phyloP scores from a whole-genome alignment of 2,888 invertebrate genomes.

The Drosophila prolongata region DNA sequence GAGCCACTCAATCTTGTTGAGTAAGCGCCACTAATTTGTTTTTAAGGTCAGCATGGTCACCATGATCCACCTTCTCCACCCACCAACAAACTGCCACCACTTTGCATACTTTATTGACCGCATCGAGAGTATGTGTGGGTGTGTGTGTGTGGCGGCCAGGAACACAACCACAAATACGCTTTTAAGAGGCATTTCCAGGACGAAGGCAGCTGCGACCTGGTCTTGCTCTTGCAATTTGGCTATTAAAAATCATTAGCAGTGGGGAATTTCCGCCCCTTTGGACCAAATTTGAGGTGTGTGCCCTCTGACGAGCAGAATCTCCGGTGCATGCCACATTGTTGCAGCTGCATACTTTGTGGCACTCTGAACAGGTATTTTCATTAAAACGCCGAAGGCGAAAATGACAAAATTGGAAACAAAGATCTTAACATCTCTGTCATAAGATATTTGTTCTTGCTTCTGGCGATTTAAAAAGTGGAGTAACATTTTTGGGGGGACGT shows the following conservation, averaged over 20 bases:
- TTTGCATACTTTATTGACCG: slow-evolving; percentile 75
- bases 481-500: too few species aligned
- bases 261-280: slow-evolving; percentile 55
- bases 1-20: slow-evolving; percentile 74
- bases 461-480: neutral
- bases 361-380: slow-evolving; percentile 62
- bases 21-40: slow-evolving; percentile 78
- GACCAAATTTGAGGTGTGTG: slow-evolving; percentile 32
- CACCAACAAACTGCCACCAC: slow-evolving; percentile 12
- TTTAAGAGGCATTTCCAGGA: slow-evolving; percentile 55
- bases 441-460: neutral
- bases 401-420: slow-evolving; percentile 41
- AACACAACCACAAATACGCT: slow-evolving; percentile 54
- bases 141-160: slow-evolving; percentile 40
- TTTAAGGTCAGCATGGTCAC: slow-evolving; percentile 51
- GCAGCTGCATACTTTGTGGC: slow-evolving; percentile 64
- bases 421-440: slow-evolving; percentile 5
- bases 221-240: slow-evolving; percentile 68
- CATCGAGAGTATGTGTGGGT: slow-evolving; percentile 41
- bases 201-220: slow-evolving; percentile 35
- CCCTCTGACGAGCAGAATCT: slow-evolving; percentile 9
- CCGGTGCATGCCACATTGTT: slow-evolving; percentile 21
- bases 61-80: slow-evolving; percentile 1
- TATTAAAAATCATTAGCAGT: slow-evolving; percentile 77
- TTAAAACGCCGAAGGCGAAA: slow-evolving; percentile 44